A percentile compares a stretch with the other conserved stretches of the same genome.
phyloP scores from a whole-genome alignment of 2,888 invertebrate species.

The Villa cingulata region DNA sequence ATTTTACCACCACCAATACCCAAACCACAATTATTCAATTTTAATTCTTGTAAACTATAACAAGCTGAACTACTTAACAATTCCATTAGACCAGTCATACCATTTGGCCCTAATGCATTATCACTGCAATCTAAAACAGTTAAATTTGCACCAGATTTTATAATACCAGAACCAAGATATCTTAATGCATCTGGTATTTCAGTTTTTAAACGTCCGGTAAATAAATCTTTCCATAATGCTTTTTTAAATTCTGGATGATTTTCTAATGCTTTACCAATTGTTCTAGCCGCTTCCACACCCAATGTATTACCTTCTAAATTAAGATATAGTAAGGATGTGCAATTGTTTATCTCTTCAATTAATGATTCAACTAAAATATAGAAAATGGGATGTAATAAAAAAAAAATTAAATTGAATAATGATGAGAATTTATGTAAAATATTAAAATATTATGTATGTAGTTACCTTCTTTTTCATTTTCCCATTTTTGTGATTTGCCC shows the following conservation, averaged over 20 bases:
- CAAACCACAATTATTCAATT: constrained; percentile 89
- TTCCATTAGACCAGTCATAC: constrained; percentile 73
- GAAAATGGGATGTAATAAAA: background rate
- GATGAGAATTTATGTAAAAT: background rate
- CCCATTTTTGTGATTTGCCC: constrained; percentile 63
- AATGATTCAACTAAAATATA: constrained; percentile 51
- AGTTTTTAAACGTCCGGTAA: constrained; percentile 85
- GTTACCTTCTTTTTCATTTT: constrained; percentile 68
- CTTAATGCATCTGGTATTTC: constrained; percentile 87
- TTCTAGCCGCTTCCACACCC: constrained; percentile 77
- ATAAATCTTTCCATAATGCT: constrained; percentile 92
- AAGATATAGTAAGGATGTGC: constrained; percentile 54
- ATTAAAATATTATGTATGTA: no score
- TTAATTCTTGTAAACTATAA: constrained; percentile 59
- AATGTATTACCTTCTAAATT: constrained; percentile 87
- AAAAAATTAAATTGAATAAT: background rate
- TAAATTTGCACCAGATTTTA: constrained; percentile 62
- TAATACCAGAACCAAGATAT: constrained; percentile 66
- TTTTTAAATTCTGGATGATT: constrained; percentile 62
- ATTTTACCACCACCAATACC: constrained; percentile 81
- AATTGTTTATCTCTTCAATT: constrained; percentile 58
- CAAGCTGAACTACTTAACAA: constrained; percentile 74
- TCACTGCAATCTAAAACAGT: constrained; percentile 86
- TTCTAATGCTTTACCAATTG: constrained; percentile 66
- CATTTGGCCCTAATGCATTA: constrained; percentile 94